Evolutionary conservation across 2,797 vertebrate genomes (phyloP).

Genomic region (Acipenser transmontanus): DNA sequence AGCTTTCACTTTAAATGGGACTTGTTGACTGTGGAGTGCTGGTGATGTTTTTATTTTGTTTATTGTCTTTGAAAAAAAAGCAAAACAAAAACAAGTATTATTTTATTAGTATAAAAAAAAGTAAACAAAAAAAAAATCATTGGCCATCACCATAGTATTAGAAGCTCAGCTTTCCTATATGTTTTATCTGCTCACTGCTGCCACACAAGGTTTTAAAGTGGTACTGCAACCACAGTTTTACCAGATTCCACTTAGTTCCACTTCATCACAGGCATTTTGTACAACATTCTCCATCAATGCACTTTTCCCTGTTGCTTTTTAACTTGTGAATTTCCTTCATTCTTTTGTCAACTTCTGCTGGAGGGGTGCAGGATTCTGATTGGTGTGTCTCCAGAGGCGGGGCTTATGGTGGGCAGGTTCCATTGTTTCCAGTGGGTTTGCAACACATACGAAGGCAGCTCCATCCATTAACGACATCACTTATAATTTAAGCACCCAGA

Average conservation of each 20-base stretch:
- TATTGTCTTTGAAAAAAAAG: conserved; percentile 10
- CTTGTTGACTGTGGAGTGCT: conserved; percentile 10
- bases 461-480: too few species aligned
- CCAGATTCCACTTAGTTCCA: background rate
- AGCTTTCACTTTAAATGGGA: conserved; percentile 7
- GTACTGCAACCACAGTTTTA: background rate
- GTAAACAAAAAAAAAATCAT: background rate
- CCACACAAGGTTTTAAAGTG: background rate
- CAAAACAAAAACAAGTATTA: background rate
- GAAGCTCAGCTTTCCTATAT: too few species aligned
- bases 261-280: background rate
- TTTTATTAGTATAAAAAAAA: background rate
- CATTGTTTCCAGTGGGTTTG: too few species aligned
- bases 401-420: too few species aligned
- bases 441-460: too few species aligned
- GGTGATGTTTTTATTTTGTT: conserved; percentile 12
- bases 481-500: too few species aligned
- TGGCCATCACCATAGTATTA: too few species aligned
- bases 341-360: too few species aligned
- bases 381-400: too few species aligned
- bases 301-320: background rate
- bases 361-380: too few species aligned
- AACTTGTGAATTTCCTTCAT: background rate
- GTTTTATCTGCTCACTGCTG: background rate
- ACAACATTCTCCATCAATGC: background rate